phyloP scores from a whole-genome alignment of 1,140 invertebrate genomes.

The Drusus annulatus region DNA sequence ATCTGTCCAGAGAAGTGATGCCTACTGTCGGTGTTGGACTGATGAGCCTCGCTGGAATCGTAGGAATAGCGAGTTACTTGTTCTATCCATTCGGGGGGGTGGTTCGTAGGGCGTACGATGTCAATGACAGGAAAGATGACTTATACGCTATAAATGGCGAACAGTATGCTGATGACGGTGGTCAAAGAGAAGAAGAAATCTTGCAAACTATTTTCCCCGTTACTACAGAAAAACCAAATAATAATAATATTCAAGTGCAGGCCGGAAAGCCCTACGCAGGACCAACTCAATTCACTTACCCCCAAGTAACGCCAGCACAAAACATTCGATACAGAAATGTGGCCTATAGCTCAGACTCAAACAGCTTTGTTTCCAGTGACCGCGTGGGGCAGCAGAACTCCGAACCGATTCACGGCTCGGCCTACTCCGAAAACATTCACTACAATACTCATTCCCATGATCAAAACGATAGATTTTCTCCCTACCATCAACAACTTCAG shows the following conservation, averaged over 20 bases:
- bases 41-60: constrained; percentile 79
- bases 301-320: constrained; percentile 65
- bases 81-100: constrained; percentile 81
- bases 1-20: constrained; percentile 84
- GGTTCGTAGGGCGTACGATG: constrained; percentile 78
- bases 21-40: constrained; percentile 83
- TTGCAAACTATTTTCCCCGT: constrained; percentile 79
- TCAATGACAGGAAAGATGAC: constrained; percentile 74
- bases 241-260: constrained; percentile 36
- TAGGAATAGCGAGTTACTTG: constrained; percentile 82
- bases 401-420: constrained; percentile 67
- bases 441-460: constrained; percentile 66
- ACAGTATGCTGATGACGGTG: constrained; percentile 76
- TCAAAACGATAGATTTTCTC: constrained; percentile 61
- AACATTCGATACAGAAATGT: constrained; percentile 69
- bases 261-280: constrained; percentile 66
- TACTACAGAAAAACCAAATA: constrained; percentile 14
- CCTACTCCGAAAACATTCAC: constrained; percentile 66
- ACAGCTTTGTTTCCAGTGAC: constrained; percentile 65
- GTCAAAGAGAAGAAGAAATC: constrained; percentile 81
- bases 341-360: constrained; percentile 62
- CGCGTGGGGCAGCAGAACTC: constrained; percentile 65
- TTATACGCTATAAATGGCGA: constrained; percentile 77
- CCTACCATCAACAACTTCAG: constrained; percentile 53
- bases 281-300: constrained; percentile 66